These are phyloP conservation scores for Pipistrellus pipistrellus DNA, from an alignment of 2,797 vertebrate species.

Conservation along the genomic window DNA sequence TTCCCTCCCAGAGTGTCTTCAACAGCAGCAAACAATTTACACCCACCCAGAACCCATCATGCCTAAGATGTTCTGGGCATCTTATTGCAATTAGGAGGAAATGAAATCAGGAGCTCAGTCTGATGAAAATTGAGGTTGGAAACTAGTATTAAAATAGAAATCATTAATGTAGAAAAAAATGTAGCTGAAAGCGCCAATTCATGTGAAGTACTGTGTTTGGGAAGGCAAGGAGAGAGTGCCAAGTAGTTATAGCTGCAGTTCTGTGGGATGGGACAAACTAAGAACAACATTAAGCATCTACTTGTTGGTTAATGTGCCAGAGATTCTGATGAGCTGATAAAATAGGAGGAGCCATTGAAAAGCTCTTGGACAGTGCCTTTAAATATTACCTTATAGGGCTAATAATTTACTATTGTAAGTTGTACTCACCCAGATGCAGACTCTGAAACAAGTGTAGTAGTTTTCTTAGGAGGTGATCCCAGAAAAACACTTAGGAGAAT, in stretches of 20 bases:
- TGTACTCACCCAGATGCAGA: conserved; percentile 5
- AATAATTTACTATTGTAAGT: not conserved
- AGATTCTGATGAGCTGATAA: conserved; percentile 33
- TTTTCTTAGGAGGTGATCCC: conserved; percentile 13
- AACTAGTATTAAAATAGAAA: conserved; percentile 80
- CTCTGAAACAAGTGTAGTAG: not conserved
- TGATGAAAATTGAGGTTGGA: conserved; percentile 71
- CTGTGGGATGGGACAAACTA: conserved; percentile 17
- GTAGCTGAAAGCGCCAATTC: conserved; percentile 61
- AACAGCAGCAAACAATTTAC: conserved; percentile 84
- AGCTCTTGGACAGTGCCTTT: conserved; percentile 5
- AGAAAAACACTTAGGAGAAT: conserved; percentile 25
- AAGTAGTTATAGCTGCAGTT: conserved; percentile 52
- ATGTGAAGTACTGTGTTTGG: conserved; percentile 43
- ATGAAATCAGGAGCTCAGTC: conserved; percentile 77
- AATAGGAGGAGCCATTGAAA: conserved; percentile 48
- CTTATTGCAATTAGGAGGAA: conserved; percentile 81
- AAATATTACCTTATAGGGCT: conserved; percentile 7
- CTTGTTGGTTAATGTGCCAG: conserved; percentile 36
- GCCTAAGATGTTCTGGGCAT: conserved; percentile 53
- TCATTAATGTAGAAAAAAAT: conserved; percentile 74
- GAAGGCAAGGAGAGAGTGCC: conserved; percentile 20
- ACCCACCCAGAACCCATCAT: conserved; percentile 78
- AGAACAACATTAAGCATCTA: conserved; percentile 44
- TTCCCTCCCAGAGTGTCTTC: conserved; percentile 81